Base-by-base conservation (phyloP, 2,888 invertebrate genomes). In the Branchipolynoe longqiensis region DNA sequence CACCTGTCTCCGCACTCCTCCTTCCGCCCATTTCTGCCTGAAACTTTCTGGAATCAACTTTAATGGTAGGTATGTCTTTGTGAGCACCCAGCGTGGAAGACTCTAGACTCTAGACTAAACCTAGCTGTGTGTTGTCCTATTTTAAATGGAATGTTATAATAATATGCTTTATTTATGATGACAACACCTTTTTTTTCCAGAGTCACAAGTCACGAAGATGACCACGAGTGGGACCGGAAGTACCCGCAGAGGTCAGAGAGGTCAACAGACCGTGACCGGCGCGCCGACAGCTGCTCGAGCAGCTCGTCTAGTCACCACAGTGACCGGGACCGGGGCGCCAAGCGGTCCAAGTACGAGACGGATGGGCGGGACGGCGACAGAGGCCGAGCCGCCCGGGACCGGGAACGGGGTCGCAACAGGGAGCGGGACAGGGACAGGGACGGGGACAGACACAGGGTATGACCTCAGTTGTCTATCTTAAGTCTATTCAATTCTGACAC, bases 221-320 rank as follows among this genome's bases (percentile, higher is more conserved):
- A 85, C 33, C 84, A 82, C 36, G 84, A 86, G 54, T 85, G 83
- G 83, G 88, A 86, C 38, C 40, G 84, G 33, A 87, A 87, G 64
- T 83, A 86, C 58, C 85, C 85, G 0, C 33, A 64, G 58, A 62
- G 85, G 83, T 81, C 78, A 25, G 59, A 59, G 25, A 22, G 41
- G 33, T 48, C 86, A 38, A n/a, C n/a, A 31, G 78, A 69, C 28
- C 69, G 73, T n/a, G 85, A 89, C 38, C 87, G 88, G 8, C 85
- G 48, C 8, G 58, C 33, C n/a, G 56, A 73, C 14, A 69, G 88
- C 4, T 86, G 87, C 83, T 89, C 88, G 59, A 85, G 84, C 78
- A 91, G 90, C 86, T 88, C 88, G 33, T 91, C 91, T 89, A 91
- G 91, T 89, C 91, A 90, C 58, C 90, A 89, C 78, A 25, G 69